Conservation (phyloP, 2,888 invertebrate species). For the Ophion costatus region DNA sequence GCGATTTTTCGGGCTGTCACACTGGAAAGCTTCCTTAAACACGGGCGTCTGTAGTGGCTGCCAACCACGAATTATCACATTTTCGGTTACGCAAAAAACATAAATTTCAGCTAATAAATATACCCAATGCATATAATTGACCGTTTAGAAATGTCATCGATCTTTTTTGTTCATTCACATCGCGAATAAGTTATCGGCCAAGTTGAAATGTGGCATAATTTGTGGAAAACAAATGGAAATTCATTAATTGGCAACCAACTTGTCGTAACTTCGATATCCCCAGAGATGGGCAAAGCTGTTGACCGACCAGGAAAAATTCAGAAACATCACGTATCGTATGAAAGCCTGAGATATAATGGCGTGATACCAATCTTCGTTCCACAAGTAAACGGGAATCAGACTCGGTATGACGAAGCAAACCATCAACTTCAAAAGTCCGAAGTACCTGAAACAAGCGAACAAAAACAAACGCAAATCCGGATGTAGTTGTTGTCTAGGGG, state of each 20-base stretch:
- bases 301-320: conserved; percentile 86
- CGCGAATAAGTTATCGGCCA: too few relatives aligned
- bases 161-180: too few relatives aligned
- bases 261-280: conserved; percentile 79
- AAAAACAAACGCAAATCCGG: not conserved
- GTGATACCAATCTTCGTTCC: conserved; percentile 85
- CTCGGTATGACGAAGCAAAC: conserved; percentile 86
- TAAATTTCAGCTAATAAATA: too few relatives aligned
- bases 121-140: too few relatives aligned
- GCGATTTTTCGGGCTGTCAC: too few relatives aligned
- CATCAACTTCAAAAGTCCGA: conserved; percentile 84
- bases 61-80: too few relatives aligned
- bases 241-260: conserved; percentile 71
- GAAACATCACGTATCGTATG: conserved; percentile 84
- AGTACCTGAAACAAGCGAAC: conserved; percentile 81
- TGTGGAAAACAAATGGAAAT: not conserved
- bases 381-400: conserved; percentile 85
- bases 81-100: too few relatives aligned
- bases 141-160: too few relatives aligned
- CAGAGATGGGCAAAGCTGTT: conserved; percentile 86
- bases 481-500: not conserved
- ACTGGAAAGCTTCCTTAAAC: too few relatives aligned
- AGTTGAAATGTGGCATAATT: too few relatives aligned
- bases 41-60: too few relatives aligned
- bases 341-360: conserved; percentile 84